A percentile compares a stretch with the other conserved stretches of the same genome.
These are phyloP conservation scores for Machimus rusticus DNA, from an alignment of 2,888 invertebrate genomes.

Conservation along the genomic window DNA sequence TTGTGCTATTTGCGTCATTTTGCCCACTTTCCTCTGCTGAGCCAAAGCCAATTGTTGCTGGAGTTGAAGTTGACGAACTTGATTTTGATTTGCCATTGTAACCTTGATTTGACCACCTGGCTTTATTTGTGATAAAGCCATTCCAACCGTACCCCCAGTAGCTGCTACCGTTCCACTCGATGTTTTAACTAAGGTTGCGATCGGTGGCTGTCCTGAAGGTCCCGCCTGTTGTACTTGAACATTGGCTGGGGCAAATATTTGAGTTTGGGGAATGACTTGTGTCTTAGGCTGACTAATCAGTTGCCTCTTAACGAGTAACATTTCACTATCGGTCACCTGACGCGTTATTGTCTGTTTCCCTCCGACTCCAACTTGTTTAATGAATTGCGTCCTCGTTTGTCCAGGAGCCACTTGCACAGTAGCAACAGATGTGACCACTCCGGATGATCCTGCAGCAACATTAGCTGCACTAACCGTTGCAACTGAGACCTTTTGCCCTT, in stretches of 20 bases:
- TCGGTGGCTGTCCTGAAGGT: conserved; percentile 57
- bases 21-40: conserved; percentile 68
- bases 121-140: conserved; percentile 61
- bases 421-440: conserved; percentile 61
- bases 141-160: conserved; percentile 57
- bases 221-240: conserved; percentile 59
- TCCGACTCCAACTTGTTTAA: conserved; percentile 58
- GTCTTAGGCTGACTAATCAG: conserved; percentile 60
- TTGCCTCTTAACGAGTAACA: conserved; percentile 68
- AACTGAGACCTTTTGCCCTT: conserved; percentile 62
- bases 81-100: conserved; percentile 69
- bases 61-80: conserved; percentile 71
- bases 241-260: conserved; percentile 68
- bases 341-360: conserved; percentile 64
- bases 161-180: conserved; percentile 62
- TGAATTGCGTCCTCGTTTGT: conserved; percentile 59
- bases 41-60: conserved; percentile 67
- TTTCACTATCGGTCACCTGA: conserved; percentile 68
- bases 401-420: conserved; percentile 65
- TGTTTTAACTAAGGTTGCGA: conserved; percentile 60
- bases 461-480: conserved; percentile 56
- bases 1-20: conserved; percentile 67
- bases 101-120: conserved; percentile 64
- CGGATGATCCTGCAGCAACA: conserved; percentile 53
- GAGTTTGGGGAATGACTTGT: conserved; percentile 64